Base-by-base conservation (phyloP, 2,888 invertebrate species). In the Synergus laeviventris region DNA sequence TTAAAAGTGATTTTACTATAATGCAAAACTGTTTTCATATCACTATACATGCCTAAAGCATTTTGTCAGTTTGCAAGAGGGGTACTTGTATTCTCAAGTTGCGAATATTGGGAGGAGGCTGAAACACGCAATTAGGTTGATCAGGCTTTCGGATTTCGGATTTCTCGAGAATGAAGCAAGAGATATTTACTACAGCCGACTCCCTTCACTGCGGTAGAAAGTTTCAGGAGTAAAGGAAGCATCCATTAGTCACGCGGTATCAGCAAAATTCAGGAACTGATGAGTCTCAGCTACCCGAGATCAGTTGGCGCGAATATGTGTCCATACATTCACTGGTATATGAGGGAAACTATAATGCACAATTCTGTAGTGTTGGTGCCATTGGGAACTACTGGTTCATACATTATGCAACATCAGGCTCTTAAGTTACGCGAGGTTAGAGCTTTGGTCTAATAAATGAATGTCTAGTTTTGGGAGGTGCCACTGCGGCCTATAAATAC, bases 371-470 rank as follows among this genome's bases (percentile, higher is more conserved):
- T 81, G 75, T 78, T 76, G 74, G 78, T 81, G 78, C 83, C 81
- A 81, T 11, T 76, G 83, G 83, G 83, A 86, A 61, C 60, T 78
- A 61, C 76, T 70, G 74, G 73, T 77, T 77, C 76, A 54, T 84
- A 80, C 81, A 84, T 84, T 83, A 84, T 84, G 81, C 79, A 76
- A 77, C 70, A 79, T 80, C 62, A 79, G 82, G 74, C 81, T 77
- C 81, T 85, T 79, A 78, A 82, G 78, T 85, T 83, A 79, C 76
- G 74, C 73, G 75, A 82, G 82, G 79, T 79, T 84, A 83, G 79
- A 78, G 75, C 74, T 76, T 79, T 80, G 79, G 77, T 81, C 80
- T 82, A 84, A 83, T 85, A 84, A 85, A 82, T 78, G 79, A 60
- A 79, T 78, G 31, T 74, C 74, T 74, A 60, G 74, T 74, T 60